A percentile compares a stretch with the other conserved stretches of the same genome.
Evolutionary conservation across 2,888 invertebrate genomes (phyloP).

Genomic region (Salticus scenicus): DNA sequence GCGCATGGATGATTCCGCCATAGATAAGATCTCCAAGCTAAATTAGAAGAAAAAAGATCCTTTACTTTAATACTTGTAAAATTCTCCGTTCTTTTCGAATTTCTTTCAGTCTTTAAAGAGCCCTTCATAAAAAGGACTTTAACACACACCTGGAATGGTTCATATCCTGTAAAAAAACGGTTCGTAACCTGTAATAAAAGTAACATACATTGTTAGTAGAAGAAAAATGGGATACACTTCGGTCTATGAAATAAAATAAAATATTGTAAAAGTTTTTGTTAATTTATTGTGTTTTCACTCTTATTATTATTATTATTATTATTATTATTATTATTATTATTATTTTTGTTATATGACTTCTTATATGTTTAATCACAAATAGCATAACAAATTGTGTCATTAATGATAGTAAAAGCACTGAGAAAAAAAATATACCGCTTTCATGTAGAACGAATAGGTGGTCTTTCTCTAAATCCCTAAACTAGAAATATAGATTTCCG

Average conservation of each 20-base stretch:
- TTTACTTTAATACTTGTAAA: background rate
- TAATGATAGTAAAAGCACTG: no score
- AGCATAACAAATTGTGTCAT: no score
- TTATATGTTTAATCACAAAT: no score
- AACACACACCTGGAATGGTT: background rate
- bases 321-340: no score
- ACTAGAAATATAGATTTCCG: no score
- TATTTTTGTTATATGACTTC: no score
- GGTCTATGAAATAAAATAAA: background rate
- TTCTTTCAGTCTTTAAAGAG: background rate
- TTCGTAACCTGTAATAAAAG: background rate
- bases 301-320: no score
- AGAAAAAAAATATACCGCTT: no score
- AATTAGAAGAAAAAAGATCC: background rate
- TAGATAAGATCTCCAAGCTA: constrained; percentile 16
- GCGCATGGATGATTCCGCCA: constrained; percentile 30
- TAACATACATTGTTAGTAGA: constrained; percentile 1
- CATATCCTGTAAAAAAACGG: background rate
- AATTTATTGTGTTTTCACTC: no score
- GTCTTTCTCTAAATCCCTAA: no score
- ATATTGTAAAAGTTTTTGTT: background rate
- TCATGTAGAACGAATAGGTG: no score
- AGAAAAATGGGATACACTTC: background rate
- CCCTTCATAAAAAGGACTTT: background rate
- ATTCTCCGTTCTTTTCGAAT: background rate